Percentiles rank a stretch among this genome's conserved stretches.
phyloP scores from a whole-genome alignment of 2,113 vertebrate genomes.

The Bothrops jararaca region DNA sequence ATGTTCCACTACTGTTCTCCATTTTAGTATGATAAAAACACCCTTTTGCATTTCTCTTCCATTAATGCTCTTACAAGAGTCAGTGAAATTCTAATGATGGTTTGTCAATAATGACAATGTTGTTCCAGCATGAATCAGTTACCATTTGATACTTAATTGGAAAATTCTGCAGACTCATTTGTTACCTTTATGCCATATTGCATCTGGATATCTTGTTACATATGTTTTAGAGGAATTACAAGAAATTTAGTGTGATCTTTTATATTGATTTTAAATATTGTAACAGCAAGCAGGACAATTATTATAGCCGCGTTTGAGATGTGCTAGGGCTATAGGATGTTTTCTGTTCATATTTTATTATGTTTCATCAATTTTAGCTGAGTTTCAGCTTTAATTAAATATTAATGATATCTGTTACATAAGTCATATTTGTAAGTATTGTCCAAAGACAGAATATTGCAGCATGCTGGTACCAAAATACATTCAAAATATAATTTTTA shows the following conservation, averaged over 20 bases:
- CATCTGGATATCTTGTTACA: constrained; percentile 23
- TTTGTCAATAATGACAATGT: background rate
- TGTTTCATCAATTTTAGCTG: background rate
- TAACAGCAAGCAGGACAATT: background rate
- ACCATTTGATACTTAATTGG: constrained; percentile 2
- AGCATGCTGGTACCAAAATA: background rate
- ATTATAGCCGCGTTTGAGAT: background rate
- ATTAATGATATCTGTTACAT: background rate
- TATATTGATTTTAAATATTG: background rate
- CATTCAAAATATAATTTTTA: background rate
- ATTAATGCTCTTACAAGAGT: constrained; percentile 2
- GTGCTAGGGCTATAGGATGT: background rate
- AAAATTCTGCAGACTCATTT: constrained; percentile 7
- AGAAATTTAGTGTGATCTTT: background rate
- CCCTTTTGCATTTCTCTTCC: background rate
- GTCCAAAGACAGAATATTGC: background rate
- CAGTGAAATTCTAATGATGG: background rate
- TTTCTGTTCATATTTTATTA: background rate
- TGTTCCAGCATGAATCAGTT: constrained; percentile 7
- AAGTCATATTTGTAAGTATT: background rate
- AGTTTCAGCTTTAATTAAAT: background rate
- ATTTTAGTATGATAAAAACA: constrained; percentile 3
- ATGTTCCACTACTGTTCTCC: background rate
- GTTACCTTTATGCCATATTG: constrained; percentile 10
- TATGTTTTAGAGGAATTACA: background rate